Base-by-base conservation (phyloP, 2,797 vertebrate species). In the Poeciliopsis presidionis region DNA sequence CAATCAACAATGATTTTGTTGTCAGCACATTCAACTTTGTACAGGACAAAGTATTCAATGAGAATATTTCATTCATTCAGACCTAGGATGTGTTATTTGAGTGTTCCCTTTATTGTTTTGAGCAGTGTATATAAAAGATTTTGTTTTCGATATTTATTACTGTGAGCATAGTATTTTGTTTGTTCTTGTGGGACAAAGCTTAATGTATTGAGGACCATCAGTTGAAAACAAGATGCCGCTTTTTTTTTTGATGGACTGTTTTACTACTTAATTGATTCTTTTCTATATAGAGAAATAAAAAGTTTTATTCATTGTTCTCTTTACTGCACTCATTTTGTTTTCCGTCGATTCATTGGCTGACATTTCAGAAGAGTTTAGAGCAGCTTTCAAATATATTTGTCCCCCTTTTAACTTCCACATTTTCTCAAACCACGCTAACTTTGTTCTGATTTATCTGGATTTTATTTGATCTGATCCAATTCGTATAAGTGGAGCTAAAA, bases 91-190 rank as follows among this genome's bases (percentile, higher is more conserved):
- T 30, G 30, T 30, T n/a, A n/a, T n/a, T n/a, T n/a, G n/a, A n/a
- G n/a, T n/a, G n/a, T n/a, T n/a, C n/a, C n/a, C n/a, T n/a, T 30
- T 30, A 30, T 30, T 30, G 30, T 30, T 30, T 30, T 30, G 30
- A 30, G 30, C 1, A 30, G 30, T 30, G 30, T 30, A 30, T 30
- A 30, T 30, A 30, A 30, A 30, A 93, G 59, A 93, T 89, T 91
- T 93, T 94, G 90, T 97, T 97, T 96, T 95, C 94, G 95, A 96
- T 98, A 97, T 98, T 98, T 98, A 97, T 98, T 97, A 98, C 96
- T 97, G 97, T 98, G 96, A 97, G 97, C 93, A 95, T 97, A 93
- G 95, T 96, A 97, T 96, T 87, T 51, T 63, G 72, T 86, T 88
- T 88, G 90, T 91, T 92, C 88, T 95, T 96, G 94, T 87, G 90